These are phyloP conservation scores for Drosophila subpulchrella DNA, from an alignment of 1,140 invertebrate species.

Conservation along the genomic window DNA sequence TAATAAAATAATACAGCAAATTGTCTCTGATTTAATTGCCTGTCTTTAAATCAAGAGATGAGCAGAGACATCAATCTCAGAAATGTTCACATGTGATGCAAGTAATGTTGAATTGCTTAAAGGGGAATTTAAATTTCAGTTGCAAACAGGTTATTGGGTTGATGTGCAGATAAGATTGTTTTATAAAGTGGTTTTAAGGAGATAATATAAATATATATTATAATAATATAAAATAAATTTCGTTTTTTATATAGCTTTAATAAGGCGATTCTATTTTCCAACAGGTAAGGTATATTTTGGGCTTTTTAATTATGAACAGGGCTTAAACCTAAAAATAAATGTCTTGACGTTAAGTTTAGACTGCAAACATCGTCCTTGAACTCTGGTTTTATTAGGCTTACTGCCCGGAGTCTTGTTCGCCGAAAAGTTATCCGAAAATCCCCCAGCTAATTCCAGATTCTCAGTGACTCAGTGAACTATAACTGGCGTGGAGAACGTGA, in stretches of 20 bases:
- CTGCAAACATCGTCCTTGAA: not conserved
- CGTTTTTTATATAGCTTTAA: too few species aligned
- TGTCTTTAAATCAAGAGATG: slow-evolving; percentile 14
- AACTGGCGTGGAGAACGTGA: slow-evolving; percentile 55
- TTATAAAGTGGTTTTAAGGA: not conserved
- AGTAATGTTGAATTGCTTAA: not conserved
- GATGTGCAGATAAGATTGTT: not conserved
- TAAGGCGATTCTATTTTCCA: too few species aligned
- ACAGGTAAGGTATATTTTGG: too few species aligned
- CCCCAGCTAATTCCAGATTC: slow-evolving; percentile 26
- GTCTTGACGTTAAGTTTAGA: not conserved
- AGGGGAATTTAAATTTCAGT: not conserved
- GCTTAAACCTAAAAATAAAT: not conserved
- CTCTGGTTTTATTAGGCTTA: not conserved
- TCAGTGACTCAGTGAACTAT: slow-evolving; percentile 34
- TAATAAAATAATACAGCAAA: slow-evolving; percentile 9
- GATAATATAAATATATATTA: not conserved
- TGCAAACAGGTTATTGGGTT: slow-evolving; percentile 9
- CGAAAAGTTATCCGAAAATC: slow-evolving; percentile 10
- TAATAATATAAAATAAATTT: too few species aligned
- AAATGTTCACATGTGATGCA: not conserved
- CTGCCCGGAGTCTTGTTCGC: not conserved
- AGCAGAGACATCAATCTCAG: slow-evolving; percentile 30
- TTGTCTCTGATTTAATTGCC: slow-evolving; percentile 31
- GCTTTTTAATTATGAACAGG: too few species aligned